phyloP scores from a whole-genome alignment of 2,113 vertebrate species.

The Peromyscus leucopus region DNA sequence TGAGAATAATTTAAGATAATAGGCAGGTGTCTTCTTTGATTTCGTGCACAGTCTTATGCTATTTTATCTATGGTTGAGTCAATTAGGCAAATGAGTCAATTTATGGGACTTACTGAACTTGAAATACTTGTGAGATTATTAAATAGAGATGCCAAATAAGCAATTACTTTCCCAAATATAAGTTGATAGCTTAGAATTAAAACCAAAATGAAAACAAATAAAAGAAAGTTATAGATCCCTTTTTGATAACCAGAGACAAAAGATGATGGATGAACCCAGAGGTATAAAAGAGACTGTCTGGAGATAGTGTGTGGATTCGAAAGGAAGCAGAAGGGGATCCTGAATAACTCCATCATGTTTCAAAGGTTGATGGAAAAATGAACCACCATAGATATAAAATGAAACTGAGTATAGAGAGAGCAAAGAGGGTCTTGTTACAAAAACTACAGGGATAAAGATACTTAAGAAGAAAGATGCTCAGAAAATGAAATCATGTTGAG shows the following conservation, averaged over 20 bases:
- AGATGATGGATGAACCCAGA: background rate
- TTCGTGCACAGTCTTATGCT: background rate
- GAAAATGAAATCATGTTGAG: background rate
- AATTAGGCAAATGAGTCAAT: background rate
- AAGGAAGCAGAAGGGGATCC: background rate
- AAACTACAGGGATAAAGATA: background rate
- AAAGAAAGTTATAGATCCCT: background rate
- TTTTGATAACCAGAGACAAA: background rate
- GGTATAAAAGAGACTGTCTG: background rate
- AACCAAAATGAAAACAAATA: background rate
- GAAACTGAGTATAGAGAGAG: background rate
- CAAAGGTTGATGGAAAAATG: background rate
- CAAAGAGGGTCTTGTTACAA: background rate
- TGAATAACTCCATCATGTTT: background rate
- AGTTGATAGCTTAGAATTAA: constrained; percentile 17
- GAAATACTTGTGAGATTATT: background rate
- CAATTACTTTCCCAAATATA: background rate
- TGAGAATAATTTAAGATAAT: background rate
- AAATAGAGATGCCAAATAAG: background rate
- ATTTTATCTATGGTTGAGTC: background rate
- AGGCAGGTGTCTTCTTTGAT: background rate
- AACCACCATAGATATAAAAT: background rate
- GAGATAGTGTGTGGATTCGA: background rate
- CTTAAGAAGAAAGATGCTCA: background rate
- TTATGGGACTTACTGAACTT: background rate